Base-by-base conservation (phyloP, 2,888 invertebrate species). In the Baronia brevicornis region DNA sequence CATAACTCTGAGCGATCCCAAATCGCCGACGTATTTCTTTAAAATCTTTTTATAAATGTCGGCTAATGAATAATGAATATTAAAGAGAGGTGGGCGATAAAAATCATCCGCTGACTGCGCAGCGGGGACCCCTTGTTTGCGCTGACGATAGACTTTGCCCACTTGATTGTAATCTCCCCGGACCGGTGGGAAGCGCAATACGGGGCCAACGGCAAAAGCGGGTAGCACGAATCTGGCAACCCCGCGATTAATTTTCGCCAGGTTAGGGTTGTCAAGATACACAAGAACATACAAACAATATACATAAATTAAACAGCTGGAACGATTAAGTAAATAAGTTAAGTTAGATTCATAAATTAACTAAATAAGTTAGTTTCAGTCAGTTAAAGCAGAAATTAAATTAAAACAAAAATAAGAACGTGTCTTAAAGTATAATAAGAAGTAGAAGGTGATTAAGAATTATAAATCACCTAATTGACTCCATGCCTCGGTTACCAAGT, bases 61-160 rank as follows among this genome's bases (percentile, higher is more conserved):
- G 52, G 59, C 59, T 65, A 64, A 72, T 72, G 72, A 69, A 69
- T 74, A 69, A 72, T 78, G 69, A 73, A 79, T 78, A 67, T 71
- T 63, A 60, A 63, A 60, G n/a, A 52, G 40, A 52, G 45, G 60
- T 51, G 54, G 53, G 56, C 59, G 72, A 72, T 71, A 67, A 75
- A n/a, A 65, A 74, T 65, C 61, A 56, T 41, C 52, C 54, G 63
- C 61, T 61, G 70, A 66, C 60, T 48, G 36, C 29, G 54, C 54
- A 46, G n/a, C 32, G 32, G 46, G 48, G n/a, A n/a, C 44, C 54
- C 48, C 52, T 46, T 49, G 48, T 61, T 64, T 54, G 60, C 59
- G 37, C 45, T 60, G 60, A 56, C 60, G 62, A 60, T 55, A 57
- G 55, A 51, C 54, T 44, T 43, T 48, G 45, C 50, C 56, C 60